Percentiles rank a stretch among this genome's conserved stretches.
Evolutionary conservation across 2,797 vertebrate species (phyloP).

Genomic region (Capromys pilorides): DNA sequence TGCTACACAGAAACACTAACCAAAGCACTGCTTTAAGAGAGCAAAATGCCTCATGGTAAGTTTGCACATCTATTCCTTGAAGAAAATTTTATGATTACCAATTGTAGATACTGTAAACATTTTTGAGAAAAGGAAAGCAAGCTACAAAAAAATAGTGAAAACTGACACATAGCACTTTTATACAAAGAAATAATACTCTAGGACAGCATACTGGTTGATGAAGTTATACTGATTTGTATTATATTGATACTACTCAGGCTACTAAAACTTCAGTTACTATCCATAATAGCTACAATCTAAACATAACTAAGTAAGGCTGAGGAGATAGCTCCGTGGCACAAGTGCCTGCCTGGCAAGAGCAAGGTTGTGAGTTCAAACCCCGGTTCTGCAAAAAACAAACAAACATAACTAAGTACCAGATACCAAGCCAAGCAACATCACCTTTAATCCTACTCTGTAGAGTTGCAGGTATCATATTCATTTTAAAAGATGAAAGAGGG

Average conservation of each 20-base stretch:
- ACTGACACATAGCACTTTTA: slow-evolving; percentile 19
- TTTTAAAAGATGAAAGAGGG: slow-evolving; percentile 44
- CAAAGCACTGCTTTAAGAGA: not conserved
- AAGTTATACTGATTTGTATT: slow-evolving; percentile 49
- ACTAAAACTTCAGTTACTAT: slow-evolving; percentile 51
- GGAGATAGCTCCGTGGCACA: too few species aligned
- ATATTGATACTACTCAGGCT: not conserved
- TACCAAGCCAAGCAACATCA: slow-evolving; percentile 1
- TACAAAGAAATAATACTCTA: not conserved
- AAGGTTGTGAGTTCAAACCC: too few species aligned
- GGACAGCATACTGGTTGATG: not conserved
- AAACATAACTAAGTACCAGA: slow-evolving; percentile 38
- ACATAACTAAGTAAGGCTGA: slow-evolving; percentile 31
- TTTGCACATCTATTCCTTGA: slow-evolving; percentile 47
- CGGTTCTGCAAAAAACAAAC: too few species aligned
- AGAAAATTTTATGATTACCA: slow-evolving; percentile 55
- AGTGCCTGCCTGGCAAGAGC: too few species aligned
- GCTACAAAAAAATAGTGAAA: slow-evolving; percentile 39
- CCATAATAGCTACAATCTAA: slow-evolving; percentile 34
- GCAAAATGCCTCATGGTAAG: slow-evolving; percentile 23
- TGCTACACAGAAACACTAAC: slow-evolving; percentile 26
- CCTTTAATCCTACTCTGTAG: not conserved
- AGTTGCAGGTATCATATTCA: slow-evolving; percentile 6
- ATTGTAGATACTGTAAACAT: slow-evolving; percentile 46
- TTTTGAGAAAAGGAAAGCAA: slow-evolving; percentile 64